Percentiles rank a stretch among this genome's conserved stretches.
phyloP scores from a whole-genome alignment of 2,797 vertebrate species.

The Pangasius krempfi region DNA sequence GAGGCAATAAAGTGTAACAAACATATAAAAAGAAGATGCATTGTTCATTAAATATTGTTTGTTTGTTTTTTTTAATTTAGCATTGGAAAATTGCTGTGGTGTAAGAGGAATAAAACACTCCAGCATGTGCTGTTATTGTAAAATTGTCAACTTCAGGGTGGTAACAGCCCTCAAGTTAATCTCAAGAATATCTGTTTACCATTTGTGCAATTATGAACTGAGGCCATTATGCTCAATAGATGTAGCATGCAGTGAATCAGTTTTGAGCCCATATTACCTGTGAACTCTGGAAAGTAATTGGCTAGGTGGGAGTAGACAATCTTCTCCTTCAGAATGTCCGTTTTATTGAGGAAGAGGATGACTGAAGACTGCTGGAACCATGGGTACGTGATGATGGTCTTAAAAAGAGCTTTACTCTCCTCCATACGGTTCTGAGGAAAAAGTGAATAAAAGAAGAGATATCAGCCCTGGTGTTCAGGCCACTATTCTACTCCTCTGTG shows the following conservation, averaged over 20 bases:
- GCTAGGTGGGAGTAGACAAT: constrained; percentile 83
- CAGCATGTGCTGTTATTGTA: background rate
- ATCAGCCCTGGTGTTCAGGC: background rate
- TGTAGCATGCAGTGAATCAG: background rate
- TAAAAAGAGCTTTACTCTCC: constrained; percentile 92
- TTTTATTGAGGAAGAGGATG: constrained; percentile 92
- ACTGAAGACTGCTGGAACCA: constrained; percentile 90
- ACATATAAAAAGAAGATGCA: background rate
- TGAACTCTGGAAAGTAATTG: constrained; percentile 88
- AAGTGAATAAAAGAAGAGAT: constrained; percentile 1
- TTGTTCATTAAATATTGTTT: background rate
- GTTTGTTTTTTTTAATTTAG: background rate
- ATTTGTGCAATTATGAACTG: background rate
- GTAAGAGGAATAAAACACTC: background rate
- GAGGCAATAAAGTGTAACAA: background rate
- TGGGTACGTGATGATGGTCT: constrained; percentile 89
- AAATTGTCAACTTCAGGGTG: background rate
- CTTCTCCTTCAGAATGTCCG: constrained; percentile 89
- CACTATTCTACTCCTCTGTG: background rate
- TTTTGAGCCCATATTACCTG: constrained; percentile 66
- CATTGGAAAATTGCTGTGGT: background rate
- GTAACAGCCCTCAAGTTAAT: background rate
- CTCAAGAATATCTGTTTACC: background rate
- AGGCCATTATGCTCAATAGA: background rate
- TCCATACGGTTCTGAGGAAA: constrained; percentile 86